A percentile compares a stretch with the other conserved stretches of the same genome.
phyloP scores from a whole-genome alignment of 2,888 invertebrate species.

The Cheilosia pagana region DNA sequence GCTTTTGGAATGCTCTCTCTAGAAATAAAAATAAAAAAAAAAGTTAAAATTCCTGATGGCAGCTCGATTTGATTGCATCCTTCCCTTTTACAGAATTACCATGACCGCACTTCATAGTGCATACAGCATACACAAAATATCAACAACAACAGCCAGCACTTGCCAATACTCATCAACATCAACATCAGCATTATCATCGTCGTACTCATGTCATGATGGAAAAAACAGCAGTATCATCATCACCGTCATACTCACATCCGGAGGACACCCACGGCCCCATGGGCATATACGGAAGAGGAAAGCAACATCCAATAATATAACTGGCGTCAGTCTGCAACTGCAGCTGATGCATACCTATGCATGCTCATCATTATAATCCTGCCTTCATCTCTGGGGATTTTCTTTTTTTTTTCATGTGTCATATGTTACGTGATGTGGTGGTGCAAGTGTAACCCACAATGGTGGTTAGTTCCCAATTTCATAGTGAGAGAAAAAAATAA shows the following conservation, averaged over 20 bases:
- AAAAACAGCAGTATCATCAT: constrained; percentile 24
- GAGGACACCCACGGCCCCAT: constrained; percentile 10
- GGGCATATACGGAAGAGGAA: constrained; percentile 20
- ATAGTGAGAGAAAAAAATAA: constrained; percentile 8
- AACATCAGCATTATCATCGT: constrained; percentile 24
- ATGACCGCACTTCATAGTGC: constrained; percentile 44
- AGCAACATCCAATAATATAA: constrained; percentile 36
- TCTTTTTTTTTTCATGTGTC: constrained; percentile 38
- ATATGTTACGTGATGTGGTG: constrained; percentile 53
- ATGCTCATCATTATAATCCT: constrained; percentile 11
- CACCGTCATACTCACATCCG: constrained; percentile 29
- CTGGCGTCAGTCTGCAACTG: constrained; percentile 48
- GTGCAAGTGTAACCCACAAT: constrained; percentile 16
- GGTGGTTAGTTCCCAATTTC: constrained; percentile 48
- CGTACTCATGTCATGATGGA: constrained; percentile 7
- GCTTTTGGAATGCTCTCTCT: no score
- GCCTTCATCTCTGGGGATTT: constrained; percentile 30
- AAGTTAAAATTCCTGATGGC: constrained; percentile 17
- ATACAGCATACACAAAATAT: constrained; percentile 55
- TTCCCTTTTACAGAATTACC: constrained; percentile 29
- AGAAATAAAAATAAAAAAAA: neutral
- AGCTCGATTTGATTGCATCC: constrained; percentile 10
- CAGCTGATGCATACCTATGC: constrained; percentile 44
- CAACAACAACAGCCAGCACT: constrained; percentile 39
- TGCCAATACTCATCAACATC: constrained; percentile 43